Percentiles rank a stretch among this genome's conserved stretches.
Conservation (phyloP, 2,113 vertebrate genomes). For the Ornithorhynchus anatinus region DNA sequence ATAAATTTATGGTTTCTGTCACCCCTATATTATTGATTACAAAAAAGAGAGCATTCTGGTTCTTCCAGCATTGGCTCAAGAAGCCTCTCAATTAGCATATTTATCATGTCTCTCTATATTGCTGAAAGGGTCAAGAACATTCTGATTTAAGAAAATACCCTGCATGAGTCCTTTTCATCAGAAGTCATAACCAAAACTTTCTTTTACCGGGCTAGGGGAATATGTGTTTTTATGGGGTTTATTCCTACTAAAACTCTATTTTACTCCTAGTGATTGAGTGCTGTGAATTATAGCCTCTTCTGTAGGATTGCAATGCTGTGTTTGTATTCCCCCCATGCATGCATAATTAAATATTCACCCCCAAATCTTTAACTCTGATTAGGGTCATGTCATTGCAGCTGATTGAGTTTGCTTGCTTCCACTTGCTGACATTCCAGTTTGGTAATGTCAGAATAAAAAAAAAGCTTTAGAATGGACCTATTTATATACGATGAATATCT, state of each 20-base stretch:
- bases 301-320: not conserved
- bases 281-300: constrained; percentile 11
- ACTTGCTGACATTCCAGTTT: not conserved
- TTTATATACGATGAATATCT: no score
- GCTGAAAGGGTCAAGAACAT: constrained; percentile 3
- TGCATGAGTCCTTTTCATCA: constrained; percentile 1
- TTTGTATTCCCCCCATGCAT: not conserved
- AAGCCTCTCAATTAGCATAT: not conserved
- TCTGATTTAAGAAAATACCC: not conserved
- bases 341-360: not conserved
- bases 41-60: not conserved
- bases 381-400: not conserved
- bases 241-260: not conserved
- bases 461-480: not conserved
- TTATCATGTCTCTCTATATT: constrained; percentile 10
- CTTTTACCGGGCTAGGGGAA: not conserved
- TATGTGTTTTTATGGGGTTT: constrained; percentile 17
- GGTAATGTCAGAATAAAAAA: not conserved
- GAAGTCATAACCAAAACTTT: not conserved
- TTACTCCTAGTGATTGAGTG: not conserved
- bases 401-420: not conserved
- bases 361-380: not conserved
- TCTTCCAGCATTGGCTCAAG: not conserved
- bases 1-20: not conserved
- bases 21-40: constrained; percentile 8